These are phyloP conservation scores for Cheilosia vulpina DNA, from an alignment of 2,888 invertebrate species.

Conservation along the genomic window DNA sequence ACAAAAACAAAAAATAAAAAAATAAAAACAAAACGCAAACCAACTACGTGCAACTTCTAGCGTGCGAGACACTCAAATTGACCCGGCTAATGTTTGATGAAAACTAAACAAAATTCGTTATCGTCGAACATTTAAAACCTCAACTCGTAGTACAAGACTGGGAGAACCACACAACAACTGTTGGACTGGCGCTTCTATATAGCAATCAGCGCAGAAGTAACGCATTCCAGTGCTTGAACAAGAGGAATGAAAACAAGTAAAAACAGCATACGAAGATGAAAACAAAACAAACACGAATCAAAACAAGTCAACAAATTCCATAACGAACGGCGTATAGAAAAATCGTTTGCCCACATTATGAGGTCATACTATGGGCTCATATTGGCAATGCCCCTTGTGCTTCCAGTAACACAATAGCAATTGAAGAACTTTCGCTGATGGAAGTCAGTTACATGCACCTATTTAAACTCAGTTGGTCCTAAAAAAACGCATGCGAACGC, in stretches of 20 bases:
- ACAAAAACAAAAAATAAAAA: constrained; percentile 2
- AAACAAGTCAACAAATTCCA: constrained; percentile 66
- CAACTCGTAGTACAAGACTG: constrained; percentile 31
- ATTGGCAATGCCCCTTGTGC: not conserved
- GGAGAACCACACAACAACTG: constrained; percentile 35
- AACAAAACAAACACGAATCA: constrained; percentile 62
- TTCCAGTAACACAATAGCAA: not conserved
- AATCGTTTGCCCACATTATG: constrained; percentile 41
- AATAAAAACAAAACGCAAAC: constrained; percentile 17
- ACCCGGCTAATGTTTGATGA: constrained; percentile 32
- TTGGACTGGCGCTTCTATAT: constrained; percentile 21
- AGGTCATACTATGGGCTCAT: constrained; percentile 39
- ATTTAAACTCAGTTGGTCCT: not conserved
- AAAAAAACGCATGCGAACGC: not conserved
- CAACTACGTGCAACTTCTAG: constrained; percentile 15
- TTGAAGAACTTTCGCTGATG: constrained; percentile 45
- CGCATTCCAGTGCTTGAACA: constrained; percentile 34
- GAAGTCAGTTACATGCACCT: not conserved
- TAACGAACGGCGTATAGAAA: not conserved
- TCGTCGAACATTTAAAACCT: constrained; percentile 63
- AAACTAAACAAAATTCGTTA: constrained; percentile 64
- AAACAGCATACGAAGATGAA: constrained; percentile 49
- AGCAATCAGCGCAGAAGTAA: constrained; percentile 27
- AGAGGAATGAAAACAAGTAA: constrained; percentile 17
- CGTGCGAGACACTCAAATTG: constrained; percentile 39